These are phyloP conservation scores for Ctenodactylus gundi DNA, from an alignment of 2,113 vertebrate species.

Conservation along the genomic window DNA sequence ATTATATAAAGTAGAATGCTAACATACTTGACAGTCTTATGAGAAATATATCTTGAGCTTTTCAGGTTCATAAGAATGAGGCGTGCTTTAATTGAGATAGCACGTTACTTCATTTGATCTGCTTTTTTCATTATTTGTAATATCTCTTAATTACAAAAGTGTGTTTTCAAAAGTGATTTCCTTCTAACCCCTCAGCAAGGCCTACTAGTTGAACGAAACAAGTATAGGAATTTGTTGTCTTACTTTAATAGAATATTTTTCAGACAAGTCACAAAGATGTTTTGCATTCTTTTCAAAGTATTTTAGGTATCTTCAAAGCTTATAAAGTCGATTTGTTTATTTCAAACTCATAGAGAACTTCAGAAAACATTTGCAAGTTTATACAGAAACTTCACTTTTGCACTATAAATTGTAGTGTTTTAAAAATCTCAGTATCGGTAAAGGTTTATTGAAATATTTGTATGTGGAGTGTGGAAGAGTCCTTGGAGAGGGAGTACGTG, in stretches of 20 bases:
- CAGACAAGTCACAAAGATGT: background rate
- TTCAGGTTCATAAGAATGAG: background rate
- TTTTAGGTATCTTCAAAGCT: background rate
- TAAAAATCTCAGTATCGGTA: background rate
- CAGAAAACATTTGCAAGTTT: background rate
- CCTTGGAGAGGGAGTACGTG: background rate
- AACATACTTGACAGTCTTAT: background rate
- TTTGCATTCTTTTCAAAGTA: constrained; percentile 12
- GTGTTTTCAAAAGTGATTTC: background rate
- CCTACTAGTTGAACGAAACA: background rate
- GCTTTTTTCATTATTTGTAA: background rate
- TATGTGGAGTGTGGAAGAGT: background rate
- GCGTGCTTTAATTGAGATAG: background rate
- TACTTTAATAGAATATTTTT: constrained; percentile 41
- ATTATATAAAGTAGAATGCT: background rate
- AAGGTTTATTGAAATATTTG: background rate
- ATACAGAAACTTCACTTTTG: background rate
- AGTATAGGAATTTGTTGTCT: background rate
- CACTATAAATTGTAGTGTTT: background rate
- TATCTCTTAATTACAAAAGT: background rate
- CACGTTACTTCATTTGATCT: background rate
- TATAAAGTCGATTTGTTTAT: background rate
- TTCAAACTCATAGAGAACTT: background rate
- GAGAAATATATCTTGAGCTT: background rate
- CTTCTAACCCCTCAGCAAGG: background rate